Evolutionary conservation across 1,140 invertebrate species (phyloP).

Genomic region (Berghia stephanieae): DNA sequence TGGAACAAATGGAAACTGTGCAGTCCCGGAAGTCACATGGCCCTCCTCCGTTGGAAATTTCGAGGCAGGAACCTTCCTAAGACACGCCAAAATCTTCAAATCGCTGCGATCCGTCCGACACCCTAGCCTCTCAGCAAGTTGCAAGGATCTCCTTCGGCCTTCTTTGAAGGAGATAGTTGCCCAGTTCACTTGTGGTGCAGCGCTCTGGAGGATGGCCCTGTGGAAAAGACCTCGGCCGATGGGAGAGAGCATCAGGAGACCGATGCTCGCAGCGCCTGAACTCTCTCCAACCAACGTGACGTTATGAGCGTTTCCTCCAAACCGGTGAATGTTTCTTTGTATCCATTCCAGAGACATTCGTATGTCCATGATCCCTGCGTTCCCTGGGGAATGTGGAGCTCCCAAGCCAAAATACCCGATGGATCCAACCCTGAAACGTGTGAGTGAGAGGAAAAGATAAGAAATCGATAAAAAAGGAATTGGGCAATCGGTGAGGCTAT

Average conservation of each 20-base stretch:
- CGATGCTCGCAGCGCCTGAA: conserved; percentile 93
- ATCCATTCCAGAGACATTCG: conserved; percentile 82
- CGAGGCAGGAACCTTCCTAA: conserved; percentile 76
- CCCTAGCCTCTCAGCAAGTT: conserved; percentile 38
- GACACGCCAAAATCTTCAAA: conserved; percentile 77
- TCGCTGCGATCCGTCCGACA: conserved; percentile 58
- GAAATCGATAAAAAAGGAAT: too few species aligned
- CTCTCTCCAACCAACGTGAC: conserved; percentile 96
- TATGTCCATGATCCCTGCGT: conserved; percentile 94
- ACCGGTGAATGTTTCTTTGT: conserved; percentile 88
- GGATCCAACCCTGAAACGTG: conserved; percentile 80
- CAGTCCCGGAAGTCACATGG: conserved; percentile 76
- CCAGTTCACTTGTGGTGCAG: conserved; percentile 83
- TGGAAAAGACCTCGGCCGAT: conserved; percentile 84
- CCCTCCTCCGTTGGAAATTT: conserved; percentile 86
- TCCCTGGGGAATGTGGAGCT: conserved; percentile 89
- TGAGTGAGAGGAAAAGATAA: background rate
- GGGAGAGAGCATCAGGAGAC: conserved; percentile 89
- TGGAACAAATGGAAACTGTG: conserved; percentile 88
- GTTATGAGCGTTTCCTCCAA: conserved; percentile 93
- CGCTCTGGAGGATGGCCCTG: conserved; percentile 76
- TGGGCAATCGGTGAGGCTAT: too few species aligned
- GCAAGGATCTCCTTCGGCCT: conserved; percentile 37
- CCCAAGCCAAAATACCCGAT: conserved; percentile 94
- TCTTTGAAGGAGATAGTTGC: conserved; percentile 83